These are phyloP conservation scores for Callitettix versicolor DNA, from an alignment of 1,140 invertebrate species.

Conservation along the genomic window DNA sequence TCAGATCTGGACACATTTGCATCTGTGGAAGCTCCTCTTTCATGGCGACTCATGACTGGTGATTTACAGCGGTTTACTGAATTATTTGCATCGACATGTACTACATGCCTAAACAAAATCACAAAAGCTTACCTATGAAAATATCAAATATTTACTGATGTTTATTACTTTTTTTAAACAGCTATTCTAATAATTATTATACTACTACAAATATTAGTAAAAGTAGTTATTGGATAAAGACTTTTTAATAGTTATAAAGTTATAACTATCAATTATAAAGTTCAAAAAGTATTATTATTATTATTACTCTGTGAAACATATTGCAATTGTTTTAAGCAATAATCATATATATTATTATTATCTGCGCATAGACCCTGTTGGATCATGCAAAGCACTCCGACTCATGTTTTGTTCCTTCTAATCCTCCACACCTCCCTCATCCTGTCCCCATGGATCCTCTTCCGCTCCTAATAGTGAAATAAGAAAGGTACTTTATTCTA, in stretches of 20 bases:
- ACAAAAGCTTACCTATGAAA: background rate
- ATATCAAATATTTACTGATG: background rate
- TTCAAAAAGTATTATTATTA: background rate
- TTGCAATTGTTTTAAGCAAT: background rate
- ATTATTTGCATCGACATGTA: background rate
- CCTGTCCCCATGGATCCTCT: no score
- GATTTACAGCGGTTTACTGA: constrained; percentile 26
- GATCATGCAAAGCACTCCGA: no score
- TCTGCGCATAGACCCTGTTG: no score
- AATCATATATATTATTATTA: background rate
- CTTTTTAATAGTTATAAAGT: background rate
- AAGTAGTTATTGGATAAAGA: background rate
- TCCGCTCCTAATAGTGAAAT: no score
- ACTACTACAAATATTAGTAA: background rate
- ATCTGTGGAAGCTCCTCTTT: constrained; percentile 25
- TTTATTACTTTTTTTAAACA: background rate
- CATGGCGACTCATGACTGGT: constrained; percentile 23
- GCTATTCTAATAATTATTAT: background rate
- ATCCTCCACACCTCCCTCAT: no score
- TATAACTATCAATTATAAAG: background rate
- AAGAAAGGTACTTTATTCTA: no score
- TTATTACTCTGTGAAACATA: background rate
- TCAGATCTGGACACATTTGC: constrained; percentile 15
- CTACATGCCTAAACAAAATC: background rate
- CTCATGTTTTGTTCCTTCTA: no score